Evolutionary conservation across 2,113 vertebrate genomes (phyloP).

Genomic region (Alligator mississippiensis): DNA sequence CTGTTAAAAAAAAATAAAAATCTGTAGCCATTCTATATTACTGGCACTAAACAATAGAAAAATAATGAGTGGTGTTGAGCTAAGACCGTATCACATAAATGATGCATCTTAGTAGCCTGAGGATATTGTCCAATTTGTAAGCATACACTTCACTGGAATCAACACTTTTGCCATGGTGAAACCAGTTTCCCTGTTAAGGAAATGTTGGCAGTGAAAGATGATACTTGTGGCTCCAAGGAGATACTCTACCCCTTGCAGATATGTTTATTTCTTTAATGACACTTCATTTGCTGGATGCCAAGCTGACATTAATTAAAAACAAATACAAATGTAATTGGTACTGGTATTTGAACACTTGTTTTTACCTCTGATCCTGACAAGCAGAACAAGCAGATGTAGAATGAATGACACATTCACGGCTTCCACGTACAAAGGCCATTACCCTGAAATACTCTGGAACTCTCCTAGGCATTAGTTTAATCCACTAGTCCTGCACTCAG

Average conservation of each 20-base stretch:
- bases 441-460: background rate
- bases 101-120: background rate
- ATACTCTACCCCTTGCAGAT: background rate
- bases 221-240: background rate
- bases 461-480: background rate
- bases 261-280: background rate
- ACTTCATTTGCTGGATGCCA: background rate
- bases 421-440: rapidly evolving
- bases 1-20: background rate
- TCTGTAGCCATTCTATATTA: background rate
- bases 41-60: background rate
- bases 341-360: background rate
- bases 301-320: background rate
- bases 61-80: background rate
- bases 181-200: background rate
- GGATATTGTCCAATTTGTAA: background rate
- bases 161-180: background rate
- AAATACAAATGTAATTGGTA: background rate
- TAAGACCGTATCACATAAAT: background rate
- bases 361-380: background rate
- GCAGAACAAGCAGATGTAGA: background rate
- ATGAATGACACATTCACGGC: background rate
- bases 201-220: background rate
- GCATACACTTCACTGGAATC: background rate
- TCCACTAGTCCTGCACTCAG: background rate